These are phyloP conservation scores for Sebastes iracundus DNA, from an alignment of 2,797 vertebrate genomes.

Conservation along the genomic window DNA sequence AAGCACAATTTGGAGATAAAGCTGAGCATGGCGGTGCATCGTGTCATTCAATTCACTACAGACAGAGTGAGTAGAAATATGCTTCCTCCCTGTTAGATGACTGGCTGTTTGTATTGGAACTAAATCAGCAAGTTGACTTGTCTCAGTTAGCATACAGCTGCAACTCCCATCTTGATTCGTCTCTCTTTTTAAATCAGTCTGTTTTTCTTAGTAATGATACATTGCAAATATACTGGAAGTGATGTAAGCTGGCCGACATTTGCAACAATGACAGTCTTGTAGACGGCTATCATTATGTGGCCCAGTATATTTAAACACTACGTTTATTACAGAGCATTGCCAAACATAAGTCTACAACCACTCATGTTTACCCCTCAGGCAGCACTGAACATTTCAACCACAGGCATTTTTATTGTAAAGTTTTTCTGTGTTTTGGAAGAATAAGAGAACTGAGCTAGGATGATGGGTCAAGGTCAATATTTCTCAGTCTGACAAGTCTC, in stretches of 20 bases:
- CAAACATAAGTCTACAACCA: slow-evolving; percentile 16
- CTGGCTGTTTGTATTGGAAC: background rate
- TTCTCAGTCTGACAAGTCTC: background rate
- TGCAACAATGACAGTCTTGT: slow-evolving; percentile 20
- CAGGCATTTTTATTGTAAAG: background rate
- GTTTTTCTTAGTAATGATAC: slow-evolving; percentile 37
- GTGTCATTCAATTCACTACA: background rate
- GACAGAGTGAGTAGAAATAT: background rate
- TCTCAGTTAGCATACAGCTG: slow-evolving; percentile 11
- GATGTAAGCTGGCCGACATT: slow-evolving; percentile 33
- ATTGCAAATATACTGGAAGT: slow-evolving; percentile 23
- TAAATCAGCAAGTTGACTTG: background rate
- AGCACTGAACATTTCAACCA: background rate
- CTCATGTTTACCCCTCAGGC: background rate
- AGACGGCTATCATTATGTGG: slow-evolving; percentile 43
- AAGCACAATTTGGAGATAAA: background rate
- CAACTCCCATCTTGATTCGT: slow-evolving; percentile 14
- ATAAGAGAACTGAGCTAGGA: background rate
- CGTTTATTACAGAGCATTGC: slow-evolving; percentile 24
- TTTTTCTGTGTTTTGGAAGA: slow-evolving; percentile 2
- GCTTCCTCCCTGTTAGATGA: background rate
- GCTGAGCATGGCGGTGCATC: background rate
- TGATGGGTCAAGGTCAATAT: background rate
- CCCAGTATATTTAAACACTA: slow-evolving; percentile 26
- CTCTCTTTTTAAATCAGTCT: slow-evolving; percentile 7